These are phyloP conservation scores for Callyntrura guangdongensis DNA, from an alignment of 2,888 invertebrate genomes.

Conservation along the genomic window DNA sequence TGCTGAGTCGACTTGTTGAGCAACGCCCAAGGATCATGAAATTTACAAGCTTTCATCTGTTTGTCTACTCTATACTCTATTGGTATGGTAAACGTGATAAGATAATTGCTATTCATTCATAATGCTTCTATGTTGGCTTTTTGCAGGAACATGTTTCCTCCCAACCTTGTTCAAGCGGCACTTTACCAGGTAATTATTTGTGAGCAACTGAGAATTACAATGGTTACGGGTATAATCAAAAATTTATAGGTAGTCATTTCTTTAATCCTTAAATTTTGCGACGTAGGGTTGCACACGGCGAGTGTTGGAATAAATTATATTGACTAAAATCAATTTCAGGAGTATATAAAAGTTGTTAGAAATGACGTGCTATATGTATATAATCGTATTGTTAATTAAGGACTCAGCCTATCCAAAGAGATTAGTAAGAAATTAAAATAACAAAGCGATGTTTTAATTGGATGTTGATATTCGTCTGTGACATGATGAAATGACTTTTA, in stretches of 20 bases:
- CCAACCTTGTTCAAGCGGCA: slow-evolving; percentile 95
- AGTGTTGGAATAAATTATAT: too few relatives aligned
- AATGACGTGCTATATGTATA: too few relatives aligned
- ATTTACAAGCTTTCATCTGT: slow-evolving; percentile 13
- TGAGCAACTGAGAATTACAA: slow-evolving; percentile 2
- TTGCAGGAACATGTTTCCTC: slow-evolving; percentile 96
- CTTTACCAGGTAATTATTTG: slow-evolving; percentile 89
- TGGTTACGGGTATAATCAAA: neutral
- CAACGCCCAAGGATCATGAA: slow-evolving; percentile 67
- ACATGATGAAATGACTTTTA: too few relatives aligned
- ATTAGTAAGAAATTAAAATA: too few relatives aligned
- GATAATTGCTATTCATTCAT: slow-evolving; percentile 71
- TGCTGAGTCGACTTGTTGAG: slow-evolving; percentile 34
- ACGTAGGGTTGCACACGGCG: neutral
- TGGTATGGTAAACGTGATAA: neutral
- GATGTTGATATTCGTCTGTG: too few relatives aligned
- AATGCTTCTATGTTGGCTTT: slow-evolving; percentile 60
- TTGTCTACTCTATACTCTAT: too few relatives aligned
- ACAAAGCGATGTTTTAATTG: too few relatives aligned
- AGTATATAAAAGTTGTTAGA: too few relatives aligned
- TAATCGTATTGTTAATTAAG: too few relatives aligned
- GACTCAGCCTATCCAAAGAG: too few relatives aligned
- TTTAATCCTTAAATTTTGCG: neutral
- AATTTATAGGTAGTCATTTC: neutral
- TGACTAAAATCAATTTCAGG: too few relatives aligned